Evolutionary conservation across 2,113 vertebrate genomes (phyloP).

Genomic region (Sinosuthora webbiana): DNA sequence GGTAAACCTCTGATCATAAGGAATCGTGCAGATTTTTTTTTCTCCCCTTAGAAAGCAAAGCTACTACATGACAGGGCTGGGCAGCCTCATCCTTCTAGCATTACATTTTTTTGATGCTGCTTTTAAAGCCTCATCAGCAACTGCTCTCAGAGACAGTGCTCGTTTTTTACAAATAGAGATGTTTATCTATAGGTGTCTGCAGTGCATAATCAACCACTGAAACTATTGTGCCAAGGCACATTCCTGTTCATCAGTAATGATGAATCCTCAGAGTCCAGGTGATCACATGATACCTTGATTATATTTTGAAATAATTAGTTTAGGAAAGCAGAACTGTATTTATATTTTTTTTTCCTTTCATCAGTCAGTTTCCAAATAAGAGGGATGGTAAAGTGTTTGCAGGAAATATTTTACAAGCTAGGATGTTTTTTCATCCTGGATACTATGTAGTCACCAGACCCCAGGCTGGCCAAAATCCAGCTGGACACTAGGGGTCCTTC

Average conservation of each 20-base stretch:
- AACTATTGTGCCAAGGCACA: conserved; percentile 60
- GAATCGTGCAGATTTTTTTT: conserved; percentile 55
- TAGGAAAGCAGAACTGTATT: conserved; percentile 39
- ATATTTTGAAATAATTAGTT: conserved; percentile 60
- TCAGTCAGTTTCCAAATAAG: conserved; percentile 30
- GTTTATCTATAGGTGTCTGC: conserved; percentile 63
- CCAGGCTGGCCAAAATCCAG: conserved; percentile 56
- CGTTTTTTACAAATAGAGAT: conserved; percentile 64
- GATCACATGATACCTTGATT: conserved; percentile 40
- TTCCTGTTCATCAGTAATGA: conserved; percentile 55
- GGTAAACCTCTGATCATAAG: conserved; percentile 77
- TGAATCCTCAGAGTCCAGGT: conserved; percentile 55
- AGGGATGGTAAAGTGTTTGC: background rate
- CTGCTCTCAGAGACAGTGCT: conserved; percentile 46
- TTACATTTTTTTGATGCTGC: conserved; percentile 55
- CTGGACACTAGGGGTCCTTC: conserved; percentile 66
- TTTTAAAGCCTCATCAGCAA: conserved; percentile 57
- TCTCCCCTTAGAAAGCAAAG: conserved; percentile 52
- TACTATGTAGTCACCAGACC: conserved; percentile 13
- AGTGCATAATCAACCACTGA: conserved; percentile 50
- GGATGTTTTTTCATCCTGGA: conserved; percentile 25
- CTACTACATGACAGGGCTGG: conserved; percentile 50
- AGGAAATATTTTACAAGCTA: conserved; percentile 32
- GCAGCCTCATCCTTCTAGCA: conserved; percentile 54
- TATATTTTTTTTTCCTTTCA: conserved; percentile 5